Evolutionary conservation across 1,140 invertebrate genomes (phyloP), one percentile per base, ranked within the genome.

Genomic region (Anoplophora glabripennis): DNA sequence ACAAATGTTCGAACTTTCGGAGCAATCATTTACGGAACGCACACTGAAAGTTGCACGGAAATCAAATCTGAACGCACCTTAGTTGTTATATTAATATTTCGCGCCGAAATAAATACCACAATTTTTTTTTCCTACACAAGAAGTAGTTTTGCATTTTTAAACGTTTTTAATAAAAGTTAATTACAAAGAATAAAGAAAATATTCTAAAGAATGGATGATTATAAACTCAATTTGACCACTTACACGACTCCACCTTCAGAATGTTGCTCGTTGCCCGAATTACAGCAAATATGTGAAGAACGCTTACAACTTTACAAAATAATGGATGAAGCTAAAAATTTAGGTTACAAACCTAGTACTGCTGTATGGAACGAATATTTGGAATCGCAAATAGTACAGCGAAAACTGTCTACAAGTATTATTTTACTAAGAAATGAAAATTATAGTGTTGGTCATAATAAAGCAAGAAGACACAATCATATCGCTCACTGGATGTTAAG

Each of bases 401-500:
- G 9, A 7, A 44, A 54, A 45, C 21, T 54, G 5, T 21, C 42
- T 9, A 44, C 40, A 14, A 35, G 44, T 34, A 10, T 34, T 41
- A 34, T 34, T 14, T 33, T 54, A 33, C n/a, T 54, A 28, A 28
- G 5, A 34, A n/a, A 11, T 33, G 11, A 44, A 28, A 15, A 40
- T 12, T n/a, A 9, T 14, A 7, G 14, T 14, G 11, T 40, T 21
- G 38, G 52, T 9, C 5, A 34, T 0, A 12, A 15, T 7, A 40
- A 42, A 33, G 38, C 52, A 11, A 54, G 33, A 42, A 21, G 11
- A 33, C 14, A 44, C 21, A 41, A 54, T 15, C 36, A 54, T 17
- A 34, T 44, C 4, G 52, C 52, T 12, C 52, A 54, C 36, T 54
- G 52, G 52, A 9, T 54, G 9, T 18, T 54, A 14, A 40, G 40